Conservation (phyloP, 2,113 vertebrate species). For the Callopanchax toddi region DNA sequence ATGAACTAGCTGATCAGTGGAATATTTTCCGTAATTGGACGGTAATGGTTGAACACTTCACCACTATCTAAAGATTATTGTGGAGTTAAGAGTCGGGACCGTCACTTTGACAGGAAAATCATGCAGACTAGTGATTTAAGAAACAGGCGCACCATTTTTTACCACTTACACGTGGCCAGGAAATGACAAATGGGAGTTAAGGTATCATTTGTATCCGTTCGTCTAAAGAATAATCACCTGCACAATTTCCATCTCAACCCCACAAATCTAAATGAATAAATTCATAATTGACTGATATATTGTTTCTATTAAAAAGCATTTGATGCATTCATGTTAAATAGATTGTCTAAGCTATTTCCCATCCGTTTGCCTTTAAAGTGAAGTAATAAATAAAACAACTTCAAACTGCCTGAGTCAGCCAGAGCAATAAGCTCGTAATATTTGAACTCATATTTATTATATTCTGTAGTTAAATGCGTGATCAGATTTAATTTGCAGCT, state of each 20-base stretch:
- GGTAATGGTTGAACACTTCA: background rate
- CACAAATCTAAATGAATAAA: too few species aligned
- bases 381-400: background rate
- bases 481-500: constrained; percentile 9
- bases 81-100: background rate
- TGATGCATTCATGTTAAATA: too few species aligned
- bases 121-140: constrained; percentile 1
- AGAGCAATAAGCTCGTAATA: background rate
- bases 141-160: background rate
- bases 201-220: background rate
- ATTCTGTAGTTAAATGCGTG: background rate
- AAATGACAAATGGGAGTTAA: background rate
- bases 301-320: too few species aligned
- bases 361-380: background rate
- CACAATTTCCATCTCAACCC: background rate
- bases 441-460: background rate
- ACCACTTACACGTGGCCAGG: background rate
- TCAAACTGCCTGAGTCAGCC: background rate
- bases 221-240: background rate
- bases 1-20: background rate
- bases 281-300: too few species aligned
- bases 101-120: constrained; percentile 8
- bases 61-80: background rate
- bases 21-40: background rate
- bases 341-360: background rate